These are phyloP conservation scores for Sipha maydis DNA, from an alignment of 2,888 invertebrate species.

Conservation along the genomic window DNA sequence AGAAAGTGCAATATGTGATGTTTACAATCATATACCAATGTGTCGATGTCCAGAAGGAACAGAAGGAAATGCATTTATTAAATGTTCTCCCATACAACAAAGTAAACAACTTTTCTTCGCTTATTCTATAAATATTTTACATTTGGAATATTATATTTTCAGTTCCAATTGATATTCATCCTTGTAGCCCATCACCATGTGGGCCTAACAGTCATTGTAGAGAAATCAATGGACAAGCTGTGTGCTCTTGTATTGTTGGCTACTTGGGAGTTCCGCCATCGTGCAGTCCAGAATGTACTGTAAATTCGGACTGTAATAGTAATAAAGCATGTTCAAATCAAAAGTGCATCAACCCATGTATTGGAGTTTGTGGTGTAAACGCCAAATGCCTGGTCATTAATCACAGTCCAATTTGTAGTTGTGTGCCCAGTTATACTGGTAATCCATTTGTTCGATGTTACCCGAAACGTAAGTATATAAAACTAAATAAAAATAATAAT, in stretches of 20 bases:
- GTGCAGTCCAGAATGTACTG: conserved; percentile 78
- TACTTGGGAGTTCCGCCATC: conserved; percentile 78
- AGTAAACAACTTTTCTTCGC: conserved; percentile 42
- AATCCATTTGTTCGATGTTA: conserved; percentile 69
- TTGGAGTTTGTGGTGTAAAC: conserved; percentile 68
- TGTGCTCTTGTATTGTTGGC: conserved; percentile 81
- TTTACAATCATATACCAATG: conserved; percentile 81
- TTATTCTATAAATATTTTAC: background rate
- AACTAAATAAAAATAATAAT: background rate
- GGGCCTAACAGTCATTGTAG: conserved; percentile 89
- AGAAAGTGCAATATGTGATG: conserved; percentile 68
- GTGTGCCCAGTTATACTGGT: conserved; percentile 68
- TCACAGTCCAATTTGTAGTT: conserved; percentile 88
- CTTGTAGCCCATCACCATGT: conserved; percentile 86
- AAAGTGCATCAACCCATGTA: conserved; percentile 70
- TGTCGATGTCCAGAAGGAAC: conserved; percentile 78
- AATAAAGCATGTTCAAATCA: conserved; percentile 69
- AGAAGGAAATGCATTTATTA: conserved; percentile 74
- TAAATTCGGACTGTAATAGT: conserved; percentile 72
- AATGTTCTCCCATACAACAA: conserved; percentile 61
- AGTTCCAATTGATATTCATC: conserved; percentile 71
- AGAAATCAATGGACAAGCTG: conserved; percentile 81
- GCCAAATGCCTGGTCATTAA: conserved; percentile 75
- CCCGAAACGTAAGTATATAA: conserved; percentile 72
- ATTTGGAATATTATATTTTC: conserved; percentile 41